These are phyloP conservation scores for Neofelis nebulosa DNA, from an alignment of 2,113 vertebrate species.

Conservation along the genomic window DNA sequence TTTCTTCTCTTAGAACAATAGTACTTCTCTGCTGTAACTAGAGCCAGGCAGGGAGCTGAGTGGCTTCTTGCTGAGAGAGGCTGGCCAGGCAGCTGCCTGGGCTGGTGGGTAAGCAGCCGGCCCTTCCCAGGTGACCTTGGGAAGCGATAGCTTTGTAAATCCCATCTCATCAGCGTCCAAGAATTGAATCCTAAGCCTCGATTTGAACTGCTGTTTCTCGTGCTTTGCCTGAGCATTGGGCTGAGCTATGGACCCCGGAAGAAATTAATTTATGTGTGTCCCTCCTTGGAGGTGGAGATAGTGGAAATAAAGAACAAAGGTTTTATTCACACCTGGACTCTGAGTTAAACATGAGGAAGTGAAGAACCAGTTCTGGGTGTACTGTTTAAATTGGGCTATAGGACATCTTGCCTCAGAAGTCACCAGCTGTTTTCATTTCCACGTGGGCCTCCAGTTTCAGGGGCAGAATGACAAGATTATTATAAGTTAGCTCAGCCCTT, in stretches of 20 bases:
- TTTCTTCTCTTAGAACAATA: conserved; percentile 43
- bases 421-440: background rate
- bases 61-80: conserved; percentile 22
- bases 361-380: background rate
- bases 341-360: background rate
- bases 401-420: background rate
- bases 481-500: background rate
- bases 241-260: background rate
- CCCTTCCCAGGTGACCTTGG: background rate
- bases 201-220: background rate
- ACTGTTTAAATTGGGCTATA: background rate
- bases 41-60: background rate
- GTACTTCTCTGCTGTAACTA: background rate
- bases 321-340: conserved; percentile 24
- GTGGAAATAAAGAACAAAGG: conserved; percentile 3
- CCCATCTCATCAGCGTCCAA: background rate
- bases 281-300: background rate
- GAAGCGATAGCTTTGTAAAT: background rate
- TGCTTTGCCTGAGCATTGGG: conserved; percentile 16
- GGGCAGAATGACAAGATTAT: background rate
- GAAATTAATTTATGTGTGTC: conserved; percentile 11
- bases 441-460: background rate
- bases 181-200: background rate
- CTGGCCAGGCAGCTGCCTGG: background rate
- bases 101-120: background rate